Evolutionary conservation across 1,140 invertebrate genomes (phyloP).

Genomic region (Chironomus tepperi): DNA sequence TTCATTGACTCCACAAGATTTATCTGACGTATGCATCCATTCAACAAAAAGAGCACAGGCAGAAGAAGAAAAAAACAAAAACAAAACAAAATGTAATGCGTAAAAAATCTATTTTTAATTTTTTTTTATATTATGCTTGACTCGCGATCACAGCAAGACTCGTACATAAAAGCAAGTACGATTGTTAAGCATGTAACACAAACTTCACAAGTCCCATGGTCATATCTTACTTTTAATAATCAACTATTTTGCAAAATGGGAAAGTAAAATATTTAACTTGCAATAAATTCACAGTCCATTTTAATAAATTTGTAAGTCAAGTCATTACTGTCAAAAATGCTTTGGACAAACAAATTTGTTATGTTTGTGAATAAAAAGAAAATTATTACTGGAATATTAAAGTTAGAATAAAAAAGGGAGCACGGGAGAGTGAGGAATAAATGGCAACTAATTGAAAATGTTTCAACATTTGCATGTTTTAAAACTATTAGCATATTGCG

Average conservation of each 20-base stretch:
- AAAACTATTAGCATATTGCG: constrained; percentile 16
- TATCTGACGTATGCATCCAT: too few relatives aligned
- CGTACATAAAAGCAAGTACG: too few relatives aligned
- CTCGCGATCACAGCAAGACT: too few relatives aligned
- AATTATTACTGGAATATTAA: background rate
- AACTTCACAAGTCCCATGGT: too few relatives aligned
- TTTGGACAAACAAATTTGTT: constrained; percentile 22
- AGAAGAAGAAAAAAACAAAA: too few relatives aligned
- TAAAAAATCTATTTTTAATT: too few relatives aligned
- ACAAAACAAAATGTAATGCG: too few relatives aligned
- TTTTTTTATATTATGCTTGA: too few relatives aligned
- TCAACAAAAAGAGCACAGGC: too few relatives aligned
- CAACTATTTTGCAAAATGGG: background rate
- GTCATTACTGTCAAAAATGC: constrained; percentile 15
- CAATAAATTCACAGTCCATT: constrained; percentile 8
- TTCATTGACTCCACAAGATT: too few relatives aligned
- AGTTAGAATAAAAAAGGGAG: background rate
- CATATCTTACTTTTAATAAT: background rate
- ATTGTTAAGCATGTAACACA: too few relatives aligned
- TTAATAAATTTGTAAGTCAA: constrained; percentile 23
- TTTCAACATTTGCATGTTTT: background rate
- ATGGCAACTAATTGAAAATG: constrained; percentile 19
- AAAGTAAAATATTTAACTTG: constrained; percentile 1
- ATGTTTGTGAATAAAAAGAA: background rate
- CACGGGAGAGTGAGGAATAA: background rate